Evolutionary conservation across 2,113 vertebrate species (phyloP).

Genomic region (Laterallus jamaicensis): DNA sequence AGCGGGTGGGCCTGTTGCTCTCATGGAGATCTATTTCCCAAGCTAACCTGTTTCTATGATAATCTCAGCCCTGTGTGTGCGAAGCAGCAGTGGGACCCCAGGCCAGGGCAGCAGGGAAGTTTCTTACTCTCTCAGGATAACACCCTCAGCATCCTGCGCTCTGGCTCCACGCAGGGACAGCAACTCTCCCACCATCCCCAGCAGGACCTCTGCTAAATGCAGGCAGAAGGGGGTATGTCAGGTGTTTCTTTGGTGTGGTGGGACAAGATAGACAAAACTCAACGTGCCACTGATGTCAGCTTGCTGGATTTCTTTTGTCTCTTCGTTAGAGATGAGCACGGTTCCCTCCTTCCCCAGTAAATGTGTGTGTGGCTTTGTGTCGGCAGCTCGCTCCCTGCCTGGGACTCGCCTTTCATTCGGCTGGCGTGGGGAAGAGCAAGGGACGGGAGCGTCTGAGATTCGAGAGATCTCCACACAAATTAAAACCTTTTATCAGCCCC

Average conservation of each 20-base stretch:
- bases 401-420: not conserved
- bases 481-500: constrained; percentile 80
- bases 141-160: not conserved
- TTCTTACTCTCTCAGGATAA: not conserved
- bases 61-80: too few relatives aligned
- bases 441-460: constrained; percentile 54
- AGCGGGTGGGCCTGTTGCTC: not conserved
- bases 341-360: not conserved
- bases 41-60: not conserved
- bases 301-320: not conserved
- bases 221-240: not conserved
- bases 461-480: constrained; percentile 71
- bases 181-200: not conserved
- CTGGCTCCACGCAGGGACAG: too few relatives aligned
- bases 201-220: rapidly evolving
- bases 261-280: not conserved
- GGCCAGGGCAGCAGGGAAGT: not conserved
- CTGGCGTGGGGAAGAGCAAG: constrained; percentile 25
- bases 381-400: not conserved
- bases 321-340: not conserved
- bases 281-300: not conserved
- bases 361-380: not conserved
- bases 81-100: rapidly evolving
- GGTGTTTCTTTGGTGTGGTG: not conserved
- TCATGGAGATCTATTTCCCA: not conserved